These are phyloP conservation scores for Thera britannica DNA, from an alignment of 2,888 invertebrate species.

Conservation along the genomic window DNA sequence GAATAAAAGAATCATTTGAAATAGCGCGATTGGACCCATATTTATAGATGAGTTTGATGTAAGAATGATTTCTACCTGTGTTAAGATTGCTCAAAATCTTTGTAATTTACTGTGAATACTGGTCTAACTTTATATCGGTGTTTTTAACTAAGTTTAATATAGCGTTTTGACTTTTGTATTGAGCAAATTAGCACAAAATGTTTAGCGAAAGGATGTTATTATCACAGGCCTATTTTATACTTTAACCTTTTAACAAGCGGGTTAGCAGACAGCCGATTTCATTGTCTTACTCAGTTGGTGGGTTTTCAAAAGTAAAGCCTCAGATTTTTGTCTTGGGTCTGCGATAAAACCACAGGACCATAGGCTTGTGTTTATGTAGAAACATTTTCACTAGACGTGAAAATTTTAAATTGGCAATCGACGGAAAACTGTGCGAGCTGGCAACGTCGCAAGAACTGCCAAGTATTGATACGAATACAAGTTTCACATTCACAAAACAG, in stretches of 20 bases:
- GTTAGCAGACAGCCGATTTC: too few relatives aligned
- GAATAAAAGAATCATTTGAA: neutral
- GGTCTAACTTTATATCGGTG: slow-evolving; percentile 54
- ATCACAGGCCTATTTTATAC: slow-evolving; percentile 33
- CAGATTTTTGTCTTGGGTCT: too few relatives aligned
- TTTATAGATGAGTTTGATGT: neutral
- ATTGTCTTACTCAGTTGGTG: too few relatives aligned
- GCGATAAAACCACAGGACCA: too few relatives aligned
- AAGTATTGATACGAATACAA: too few relatives aligned
- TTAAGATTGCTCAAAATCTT: slow-evolving; percentile 66
- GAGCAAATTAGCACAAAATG: slow-evolving; percentile 37
- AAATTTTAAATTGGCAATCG: too few relatives aligned
- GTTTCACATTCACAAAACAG: too few relatives aligned
- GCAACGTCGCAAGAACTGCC: too few relatives aligned
- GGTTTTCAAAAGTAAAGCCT: too few relatives aligned
- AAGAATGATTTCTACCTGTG: slow-evolving; percentile 35
- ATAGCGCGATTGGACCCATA: neutral
- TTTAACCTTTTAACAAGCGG: neutral
- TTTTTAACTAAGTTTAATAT: slow-evolving; percentile 37
- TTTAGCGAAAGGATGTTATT: slow-evolving; percentile 27
- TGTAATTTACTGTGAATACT: slow-evolving; percentile 61
- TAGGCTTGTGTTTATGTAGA: too few relatives aligned
- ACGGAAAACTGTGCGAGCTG: too few relatives aligned
- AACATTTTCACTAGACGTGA: too few relatives aligned
- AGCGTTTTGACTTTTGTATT: slow-evolving; percentile 36